Conservation (phyloP, 2,113 vertebrate genomes). For the Nycticorax nycticorax region DNA sequence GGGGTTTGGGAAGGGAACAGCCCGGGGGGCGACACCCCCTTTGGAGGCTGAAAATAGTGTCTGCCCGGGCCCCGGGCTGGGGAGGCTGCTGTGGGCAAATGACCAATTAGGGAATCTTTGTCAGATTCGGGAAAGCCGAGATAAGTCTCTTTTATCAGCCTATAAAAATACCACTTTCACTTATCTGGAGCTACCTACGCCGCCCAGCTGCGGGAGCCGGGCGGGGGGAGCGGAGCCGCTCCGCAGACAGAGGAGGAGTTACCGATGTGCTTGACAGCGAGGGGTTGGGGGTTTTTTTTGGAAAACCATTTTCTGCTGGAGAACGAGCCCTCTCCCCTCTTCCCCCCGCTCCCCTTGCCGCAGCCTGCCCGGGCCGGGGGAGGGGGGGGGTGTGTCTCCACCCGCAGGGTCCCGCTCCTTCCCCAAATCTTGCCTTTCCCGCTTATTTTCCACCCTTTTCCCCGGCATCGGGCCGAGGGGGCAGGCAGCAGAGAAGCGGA, state of each 20-base stretch:
- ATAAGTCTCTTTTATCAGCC: slow-evolving; percentile 77
- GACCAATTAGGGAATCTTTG: slow-evolving; percentile 70
- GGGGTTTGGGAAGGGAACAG: neutral
- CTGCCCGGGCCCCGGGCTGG: neutral
- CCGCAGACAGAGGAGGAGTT: neutral
- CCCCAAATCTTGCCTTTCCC: neutral
- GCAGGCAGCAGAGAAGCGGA: neutral
- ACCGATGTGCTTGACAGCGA: neutral
- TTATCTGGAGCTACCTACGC: slow-evolving; percentile 65
- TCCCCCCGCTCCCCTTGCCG: neutral
- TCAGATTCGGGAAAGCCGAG: slow-evolving; percentile 58
- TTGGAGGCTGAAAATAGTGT: slow-evolving; percentile 19
- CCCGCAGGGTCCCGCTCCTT: neutral
- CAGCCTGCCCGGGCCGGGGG: neutral
- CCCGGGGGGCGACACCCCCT: neutral
- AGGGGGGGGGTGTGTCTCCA: no score
- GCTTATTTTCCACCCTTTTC: neutral
- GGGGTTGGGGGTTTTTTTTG: neutral
- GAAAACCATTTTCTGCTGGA: neutral
- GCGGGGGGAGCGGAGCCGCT: neutral
- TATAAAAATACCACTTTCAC: slow-evolving; percentile 80
- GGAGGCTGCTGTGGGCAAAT: slow-evolving; percentile 23
- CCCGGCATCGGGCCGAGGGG: rapidly evolving
- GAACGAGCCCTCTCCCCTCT: neutral
- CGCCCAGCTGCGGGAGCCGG: slow-evolving; percentile 48